Base-by-base conservation (phyloP, 2,888 invertebrate species). In the Prosapia bicincta region DNA sequence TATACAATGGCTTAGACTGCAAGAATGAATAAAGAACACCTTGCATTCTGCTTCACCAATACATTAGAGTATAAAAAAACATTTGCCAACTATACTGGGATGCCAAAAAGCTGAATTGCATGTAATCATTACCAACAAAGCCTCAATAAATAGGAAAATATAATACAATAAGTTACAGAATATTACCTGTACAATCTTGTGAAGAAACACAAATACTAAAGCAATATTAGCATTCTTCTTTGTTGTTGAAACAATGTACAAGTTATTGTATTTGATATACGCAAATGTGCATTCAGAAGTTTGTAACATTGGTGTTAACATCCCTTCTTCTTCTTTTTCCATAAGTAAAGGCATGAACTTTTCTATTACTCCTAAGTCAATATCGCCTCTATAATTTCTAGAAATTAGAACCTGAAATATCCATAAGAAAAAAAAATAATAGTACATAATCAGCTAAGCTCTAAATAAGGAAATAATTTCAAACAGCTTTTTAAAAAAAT, bases 151-250 rank as follows among this genome's bases (percentile, higher is more conserved):
- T 26, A 25, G 26, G 15, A 10, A 69, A 5, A 3, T 28, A 26
- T n/a, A n/a, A n/a, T n/a, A n/a, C 24, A n/a, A n/a, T n/a, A n/a
- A n/a, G n/a, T n/a, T n/a, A n/a, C n/a, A n/a, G 26, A 28, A 65
- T 25, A 26, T n/a, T 75, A 75, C 75, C 83, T 89, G 88, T 23
- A 90, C 90, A 79, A 90, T 85, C 83, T 90, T 91, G 83, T 91
- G 90, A 6, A 91, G 85, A 81, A 90, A 90, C 15, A 88, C 86
- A 83, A 91, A 89, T 0, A 91, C 89, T 77, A 91, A 82, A 3
- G 89, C 88, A 69, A 89, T 88, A 83, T 91, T 91, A n/a, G 90
- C 88, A 84, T 91, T 91, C 82, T 89, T 90, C 82, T 88, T 88
- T 0, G 90, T 87, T 1, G 88, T 87, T 1, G 89, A 87, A 26